These are phyloP conservation scores for Sceliomorpha sp. DNA, from an alignment of 2,888 invertebrate species.

Conservation along the genomic window DNA sequence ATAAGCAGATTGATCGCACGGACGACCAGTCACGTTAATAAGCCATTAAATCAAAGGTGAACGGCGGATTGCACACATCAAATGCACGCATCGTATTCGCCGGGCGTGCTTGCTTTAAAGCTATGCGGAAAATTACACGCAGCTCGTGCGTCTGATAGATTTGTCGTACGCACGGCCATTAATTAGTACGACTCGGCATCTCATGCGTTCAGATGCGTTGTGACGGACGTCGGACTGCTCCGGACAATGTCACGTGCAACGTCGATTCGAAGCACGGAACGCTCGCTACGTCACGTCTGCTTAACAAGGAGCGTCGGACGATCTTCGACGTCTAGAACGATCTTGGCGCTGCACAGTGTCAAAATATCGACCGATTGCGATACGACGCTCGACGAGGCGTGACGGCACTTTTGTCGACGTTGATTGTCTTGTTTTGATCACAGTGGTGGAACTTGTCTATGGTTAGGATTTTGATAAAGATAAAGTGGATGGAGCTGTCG, in stretches of 20 bases:
- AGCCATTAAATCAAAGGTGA: slow-evolving; percentile 73
- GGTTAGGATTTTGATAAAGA: too few species aligned
- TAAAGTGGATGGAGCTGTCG: too few species aligned
- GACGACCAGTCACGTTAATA: slow-evolving; percentile 68
- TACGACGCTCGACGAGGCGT: slow-evolving; percentile 1
- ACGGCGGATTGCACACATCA: slow-evolving; percentile 69
- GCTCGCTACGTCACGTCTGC: slow-evolving; percentile 36
- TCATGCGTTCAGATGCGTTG: slow-evolving; percentile 57
- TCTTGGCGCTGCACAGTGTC: slow-evolving; percentile 22
- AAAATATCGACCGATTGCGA: slow-evolving; percentile 17
- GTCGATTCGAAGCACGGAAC: slow-evolving; percentile 39
- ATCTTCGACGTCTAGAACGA: slow-evolving; percentile 31
- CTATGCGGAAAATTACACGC: slow-evolving; percentile 62
- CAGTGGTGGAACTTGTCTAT: too few species aligned
- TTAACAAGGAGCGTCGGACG: slow-evolving; percentile 28
- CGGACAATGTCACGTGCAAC: slow-evolving; percentile 57
- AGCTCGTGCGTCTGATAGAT: slow-evolving; percentile 64
- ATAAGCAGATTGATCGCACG: slow-evolving; percentile 63
- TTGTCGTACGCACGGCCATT: slow-evolving; percentile 64
- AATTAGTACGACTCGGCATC: slow-evolving; percentile 60
- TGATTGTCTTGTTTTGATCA: too few species aligned
- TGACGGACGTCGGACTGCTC: slow-evolving; percentile 49
- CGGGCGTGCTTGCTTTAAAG: slow-evolving; percentile 57
- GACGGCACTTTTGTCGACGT: not conserved
- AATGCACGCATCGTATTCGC: slow-evolving; percentile 62